These are phyloP conservation scores for Leucoma salicis DNA, from an alignment of 2,888 invertebrate species.

Conservation along the genomic window DNA sequence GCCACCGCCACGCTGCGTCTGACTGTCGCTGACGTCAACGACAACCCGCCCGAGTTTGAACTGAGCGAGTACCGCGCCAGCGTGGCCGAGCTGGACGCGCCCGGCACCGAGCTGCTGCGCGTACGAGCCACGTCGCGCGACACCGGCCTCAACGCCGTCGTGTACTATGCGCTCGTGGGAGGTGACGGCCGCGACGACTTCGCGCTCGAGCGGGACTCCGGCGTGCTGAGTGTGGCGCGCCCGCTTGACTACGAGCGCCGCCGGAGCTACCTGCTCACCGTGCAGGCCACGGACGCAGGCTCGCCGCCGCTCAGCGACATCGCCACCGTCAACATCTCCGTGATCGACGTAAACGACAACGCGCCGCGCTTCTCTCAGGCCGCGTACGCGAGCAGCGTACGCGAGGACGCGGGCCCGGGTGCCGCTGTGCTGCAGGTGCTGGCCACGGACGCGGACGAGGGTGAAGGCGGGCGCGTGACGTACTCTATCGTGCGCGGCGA, in stretches of 20 bases:
- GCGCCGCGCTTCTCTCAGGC: constrained; percentile 90
- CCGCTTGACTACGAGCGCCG: constrained; percentile 94
- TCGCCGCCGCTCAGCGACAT: constrained; percentile 94
- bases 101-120: constrained; percentile 90
- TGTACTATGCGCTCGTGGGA: constrained; percentile 92
- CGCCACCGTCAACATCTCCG: constrained; percentile 92
- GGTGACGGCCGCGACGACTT: constrained; percentile 95
- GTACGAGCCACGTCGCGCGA: constrained; percentile 96
- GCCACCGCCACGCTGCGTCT: constrained; percentile 87
- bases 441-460: constrained; percentile 93
- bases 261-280: constrained; percentile 91
- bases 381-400: constrained; percentile 88
- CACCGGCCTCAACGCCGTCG: constrained; percentile 95
- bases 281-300: constrained; percentile 95
- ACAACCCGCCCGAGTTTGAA: constrained; percentile 97
- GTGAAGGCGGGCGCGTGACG: constrained; percentile 88
- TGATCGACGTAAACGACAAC: constrained; percentile 94
- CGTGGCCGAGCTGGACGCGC: constrained; percentile 89
- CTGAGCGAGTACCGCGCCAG: constrained; percentile 89
- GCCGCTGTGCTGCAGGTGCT: constrained; percentile 88
- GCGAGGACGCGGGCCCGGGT: constrained; percentile 89
- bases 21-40: constrained; percentile 95
- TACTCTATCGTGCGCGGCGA: constrained; percentile 90
- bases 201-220: constrained; percentile 86
- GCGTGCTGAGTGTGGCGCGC: constrained; percentile 88